Base-by-base conservation (phyloP, 2,888 invertebrate species). In the Salticus scenicus region DNA sequence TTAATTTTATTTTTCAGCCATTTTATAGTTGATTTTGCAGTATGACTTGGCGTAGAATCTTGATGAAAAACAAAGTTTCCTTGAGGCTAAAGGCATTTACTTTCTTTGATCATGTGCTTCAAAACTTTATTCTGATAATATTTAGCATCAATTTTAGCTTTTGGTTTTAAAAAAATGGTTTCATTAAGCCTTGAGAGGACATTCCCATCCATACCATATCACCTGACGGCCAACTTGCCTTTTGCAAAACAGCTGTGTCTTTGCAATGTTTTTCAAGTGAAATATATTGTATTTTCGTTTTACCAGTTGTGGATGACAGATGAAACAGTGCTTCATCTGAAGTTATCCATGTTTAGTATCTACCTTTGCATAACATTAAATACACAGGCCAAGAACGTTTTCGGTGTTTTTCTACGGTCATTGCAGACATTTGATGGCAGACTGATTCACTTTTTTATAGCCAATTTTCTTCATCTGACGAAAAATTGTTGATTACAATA, bases 131-230 rank as follows among this genome's bases (percentile, higher is more conserved):
- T 30, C 30, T 8, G 66, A 24, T 66, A 66, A 27, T 66, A 66
- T 66, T 66, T 27, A 66, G 33, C 42, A 70, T 77, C 41, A n/a
- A 83, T 57, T 71, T 83, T 77, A 27, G 77, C 83, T 41, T 33
- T 24, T 0, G 37, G 69, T 4, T 76, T 42, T 14, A 83, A 57
- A 70, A 76, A 83, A 70, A 51, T 31, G 1, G 66, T 69, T n/a
- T n/a, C n/a, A n/a, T 77, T 71, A 33, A 41, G 27, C 83, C 83
- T 30, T 57, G 24, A 47, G 20, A 51, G 12, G 70, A 83, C 17
- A 83, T 69, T 28, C 76, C 83, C 7, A 63, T 70, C n/a, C 83
- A 83, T 33, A 83, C 83, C 83, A 83, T 83, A 24, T 76, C 10
- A 24, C 76, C 70, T 27, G 66, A 27, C 30, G 8, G 66, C 66